phyloP scores from a whole-genome alignment of 1,140 invertebrate species.

The Luehdorfia chinensis region DNA sequence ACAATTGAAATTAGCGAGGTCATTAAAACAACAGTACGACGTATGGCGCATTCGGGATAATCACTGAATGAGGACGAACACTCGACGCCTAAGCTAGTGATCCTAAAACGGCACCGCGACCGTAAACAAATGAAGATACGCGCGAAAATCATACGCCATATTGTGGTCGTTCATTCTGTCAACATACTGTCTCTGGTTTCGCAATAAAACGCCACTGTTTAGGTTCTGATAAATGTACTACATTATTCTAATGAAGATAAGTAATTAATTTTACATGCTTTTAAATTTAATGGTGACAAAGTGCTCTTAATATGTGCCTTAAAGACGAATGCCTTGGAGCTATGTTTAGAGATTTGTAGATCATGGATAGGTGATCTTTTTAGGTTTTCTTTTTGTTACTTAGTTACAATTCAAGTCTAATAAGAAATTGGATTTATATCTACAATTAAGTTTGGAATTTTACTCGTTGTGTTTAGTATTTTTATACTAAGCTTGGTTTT shows the following conservation, averaged over 20 bases:
- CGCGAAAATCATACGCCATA: conserved; percentile 61
- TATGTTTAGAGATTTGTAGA: background rate
- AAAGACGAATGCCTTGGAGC: background rate
- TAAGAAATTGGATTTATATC: too few relatives aligned
- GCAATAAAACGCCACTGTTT: conserved; percentile 59
- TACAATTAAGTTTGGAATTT: too few relatives aligned
- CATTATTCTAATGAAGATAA: conserved; percentile 62
- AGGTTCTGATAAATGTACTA: conserved; percentile 55
- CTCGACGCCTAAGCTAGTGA: conserved; percentile 65
- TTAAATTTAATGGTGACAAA: conserved; percentile 18
- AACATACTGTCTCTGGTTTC: conserved; percentile 65
- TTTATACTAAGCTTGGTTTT: too few relatives aligned
- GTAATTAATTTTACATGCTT: conserved; percentile 52
- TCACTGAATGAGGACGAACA: conserved; percentile 63
- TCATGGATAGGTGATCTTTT: too few relatives aligned
- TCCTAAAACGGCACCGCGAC: conserved; percentile 62
- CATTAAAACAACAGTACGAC: conserved; percentile 60
- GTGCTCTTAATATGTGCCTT: background rate
- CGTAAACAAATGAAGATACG: conserved; percentile 64
- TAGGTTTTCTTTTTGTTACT: too few relatives aligned
- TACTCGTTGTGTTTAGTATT: too few relatives aligned
- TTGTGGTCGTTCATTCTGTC: conserved; percentile 67
- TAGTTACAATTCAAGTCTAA: too few relatives aligned
- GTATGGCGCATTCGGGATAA: conserved; percentile 58
- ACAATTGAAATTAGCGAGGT: conserved; percentile 72